phyloP scores from a whole-genome alignment of 2,888 invertebrate species.

The Latrodectus elegans region DNA sequence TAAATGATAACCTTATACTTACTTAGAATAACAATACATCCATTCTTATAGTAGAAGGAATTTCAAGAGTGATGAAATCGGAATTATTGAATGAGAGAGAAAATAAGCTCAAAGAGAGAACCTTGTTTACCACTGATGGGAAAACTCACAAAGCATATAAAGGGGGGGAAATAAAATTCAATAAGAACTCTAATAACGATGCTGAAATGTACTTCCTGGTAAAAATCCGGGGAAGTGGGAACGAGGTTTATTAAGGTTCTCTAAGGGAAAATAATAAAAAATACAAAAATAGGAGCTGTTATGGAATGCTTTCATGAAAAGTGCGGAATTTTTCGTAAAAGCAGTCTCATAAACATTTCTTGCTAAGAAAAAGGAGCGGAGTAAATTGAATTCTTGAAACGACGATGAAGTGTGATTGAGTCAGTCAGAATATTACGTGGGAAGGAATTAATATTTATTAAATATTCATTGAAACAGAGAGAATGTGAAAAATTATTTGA shows the following conservation, averaged over 20 bases:
- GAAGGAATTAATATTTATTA: too few species aligned
- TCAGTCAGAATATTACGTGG: too few species aligned
- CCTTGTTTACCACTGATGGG: too few species aligned
- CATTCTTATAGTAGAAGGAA: too few species aligned
- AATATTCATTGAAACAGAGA: too few species aligned
- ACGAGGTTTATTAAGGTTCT: conserved; percentile 39
- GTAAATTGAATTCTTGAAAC: conserved; percentile 2
- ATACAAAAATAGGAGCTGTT: neutral
- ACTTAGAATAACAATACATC: too few species aligned
- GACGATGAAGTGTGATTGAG: neutral
- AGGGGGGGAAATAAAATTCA: conserved; percentile 21
- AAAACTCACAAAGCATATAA: neutral
- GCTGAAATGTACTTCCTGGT: conserved; percentile 12
- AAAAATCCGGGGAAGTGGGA: conserved; percentile 26
- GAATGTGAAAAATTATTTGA: too few species aligned
- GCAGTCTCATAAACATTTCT: conserved; percentile 24
- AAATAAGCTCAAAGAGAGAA: too few species aligned
- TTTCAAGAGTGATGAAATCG: too few species aligned
- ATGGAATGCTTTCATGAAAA: neutral
- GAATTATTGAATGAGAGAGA: too few species aligned
- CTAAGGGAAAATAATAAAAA: neutral
- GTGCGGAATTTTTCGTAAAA: neutral
- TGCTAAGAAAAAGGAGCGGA: conserved; percentile 1
- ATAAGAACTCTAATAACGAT: conserved; percentile 45
- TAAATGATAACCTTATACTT: too few species aligned